Percentiles rank a stretch among this genome's conserved stretches.
These are phyloP conservation scores for Synaphobranchus kaupii DNA, from an alignment of 2,797 vertebrate genomes.

Conservation along the genomic window DNA sequence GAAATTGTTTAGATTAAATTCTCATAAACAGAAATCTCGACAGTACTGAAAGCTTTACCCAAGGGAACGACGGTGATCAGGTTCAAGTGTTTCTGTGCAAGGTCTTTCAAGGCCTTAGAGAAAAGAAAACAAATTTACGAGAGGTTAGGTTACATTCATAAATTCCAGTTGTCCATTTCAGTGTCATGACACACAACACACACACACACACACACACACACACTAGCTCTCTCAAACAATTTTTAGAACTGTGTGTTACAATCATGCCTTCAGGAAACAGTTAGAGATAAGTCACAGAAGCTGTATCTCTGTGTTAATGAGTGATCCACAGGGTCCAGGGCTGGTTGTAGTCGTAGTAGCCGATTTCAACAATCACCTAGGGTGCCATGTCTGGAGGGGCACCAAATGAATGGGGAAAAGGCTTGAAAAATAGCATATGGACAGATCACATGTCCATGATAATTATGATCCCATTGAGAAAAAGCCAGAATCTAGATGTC, in stretches of 20 bases:
- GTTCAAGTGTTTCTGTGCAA: slow-evolving; percentile 44
- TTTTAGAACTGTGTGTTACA: too few relatives aligned
- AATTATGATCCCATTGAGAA: too few relatives aligned
- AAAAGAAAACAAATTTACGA: not conserved
- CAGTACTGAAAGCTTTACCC: slow-evolving; percentile 25
- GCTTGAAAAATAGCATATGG: too few relatives aligned
- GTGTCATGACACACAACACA: too few relatives aligned
- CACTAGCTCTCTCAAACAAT: too few relatives aligned
- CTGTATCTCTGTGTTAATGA: not conserved
- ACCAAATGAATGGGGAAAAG: too few relatives aligned
- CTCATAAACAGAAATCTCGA: not conserved
- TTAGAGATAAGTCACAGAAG: not conserved
- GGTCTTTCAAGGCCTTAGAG: slow-evolving; percentile 50
- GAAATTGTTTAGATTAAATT: too few relatives aligned
- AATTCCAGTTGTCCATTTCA: not conserved
- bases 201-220: too few relatives aligned
- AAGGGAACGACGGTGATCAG: slow-evolving; percentile 45
- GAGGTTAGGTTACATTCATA: not conserved
- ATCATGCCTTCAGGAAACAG: not conserved
- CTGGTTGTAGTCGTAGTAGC: not conserved
- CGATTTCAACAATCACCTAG: not conserved
- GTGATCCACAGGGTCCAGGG: not conserved
- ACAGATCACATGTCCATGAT: too few relatives aligned
- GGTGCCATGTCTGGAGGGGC: too few relatives aligned
- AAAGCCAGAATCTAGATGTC: too few relatives aligned